Evolutionary conservation across 1,140 invertebrate species (phyloP), one percentile per base, ranked within the genome.

Genomic region (Copidosoma floridanum): DNA sequence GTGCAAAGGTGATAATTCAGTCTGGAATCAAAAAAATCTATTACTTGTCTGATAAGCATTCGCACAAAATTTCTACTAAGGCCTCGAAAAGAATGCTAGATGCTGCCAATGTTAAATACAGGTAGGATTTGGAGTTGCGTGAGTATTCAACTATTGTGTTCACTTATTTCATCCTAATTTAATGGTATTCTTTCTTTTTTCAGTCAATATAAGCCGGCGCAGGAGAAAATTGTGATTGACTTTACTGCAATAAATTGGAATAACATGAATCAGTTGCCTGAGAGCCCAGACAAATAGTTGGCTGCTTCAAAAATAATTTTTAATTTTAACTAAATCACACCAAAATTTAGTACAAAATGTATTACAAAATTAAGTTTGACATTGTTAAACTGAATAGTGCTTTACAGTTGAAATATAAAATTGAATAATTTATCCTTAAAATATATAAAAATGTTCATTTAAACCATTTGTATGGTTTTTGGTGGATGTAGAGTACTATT

Each of bases 1-100:
- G 96, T 84, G 92, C 95, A 0, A 98, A 98, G 81, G 79, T 96
- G 3, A 95, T 98, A n/a, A 95, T 98, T 71, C 96, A 98, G 73
- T 88, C 92, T n/a, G 91, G 93, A 3, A 94, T 98, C 12, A 88
- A 81, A 59, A 81, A 88, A 71, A 82, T 95, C 3, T 76, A 93
- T 11, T 98, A 93, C 73, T 77, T 93, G 61, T 90, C 87, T 0
- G 89, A 95, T 77, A 94, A 95, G 73, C 83, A 94, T 75, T 75
- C 78, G 2, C 65, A 88, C 0, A 92, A 92, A 73, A 61, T 76
- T 0, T 77, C 79, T 43, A 90, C 88, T 21, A 78, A 82, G 44
- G 94, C 94, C 6, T 86, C 94, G 0, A 90, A 87, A 72, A 83
- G 69, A 66, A 92, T 97, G 88, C 86, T 98, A 67, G 82, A 91